These are phyloP conservation scores for Helostoma temminkii DNA, from an alignment of 2,797 vertebrate genomes.

Conservation along the genomic window DNA sequence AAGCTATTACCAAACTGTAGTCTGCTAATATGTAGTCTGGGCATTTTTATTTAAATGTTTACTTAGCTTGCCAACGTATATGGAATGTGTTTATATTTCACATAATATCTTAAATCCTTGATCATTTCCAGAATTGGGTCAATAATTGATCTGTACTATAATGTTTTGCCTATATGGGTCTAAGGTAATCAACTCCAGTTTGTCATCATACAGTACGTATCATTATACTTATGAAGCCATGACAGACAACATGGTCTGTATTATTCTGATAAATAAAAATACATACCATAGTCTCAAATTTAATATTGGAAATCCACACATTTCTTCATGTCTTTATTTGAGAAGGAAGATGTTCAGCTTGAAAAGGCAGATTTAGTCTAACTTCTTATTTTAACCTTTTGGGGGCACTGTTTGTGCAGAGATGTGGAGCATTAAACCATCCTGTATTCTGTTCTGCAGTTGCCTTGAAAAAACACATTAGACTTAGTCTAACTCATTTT, in stretches of 20 bases:
- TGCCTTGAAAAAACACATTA: conserved; percentile 28
- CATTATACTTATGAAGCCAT: background rate
- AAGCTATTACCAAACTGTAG: too few relatives aligned
- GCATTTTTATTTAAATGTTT: background rate
- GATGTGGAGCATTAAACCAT: conserved; percentile 18
- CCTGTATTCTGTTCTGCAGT: conserved; percentile 31
- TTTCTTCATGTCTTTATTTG: background rate
- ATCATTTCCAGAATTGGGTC: background rate
- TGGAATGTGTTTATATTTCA: background rate
- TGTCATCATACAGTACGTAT: background rate
- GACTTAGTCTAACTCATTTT: conserved; percentile 21
- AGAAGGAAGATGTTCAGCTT: background rate
- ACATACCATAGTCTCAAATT: background rate
- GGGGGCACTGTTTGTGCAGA: conserved; percentile 70
- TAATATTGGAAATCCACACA: background rate
- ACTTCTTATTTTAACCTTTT: conserved; percentile 48
- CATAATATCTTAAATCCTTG: background rate
- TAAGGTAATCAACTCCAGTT: background rate
- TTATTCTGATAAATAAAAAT: background rate
- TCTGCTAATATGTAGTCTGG: too few relatives aligned
- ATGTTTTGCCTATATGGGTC: background rate
- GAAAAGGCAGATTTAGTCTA: background rate
- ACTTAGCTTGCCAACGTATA: background rate
- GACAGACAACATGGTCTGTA: background rate
- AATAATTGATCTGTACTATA: background rate